These are phyloP conservation scores for Lepidothrix coronata DNA, from an alignment of 2,113 vertebrate species.

Conservation along the genomic window DNA sequence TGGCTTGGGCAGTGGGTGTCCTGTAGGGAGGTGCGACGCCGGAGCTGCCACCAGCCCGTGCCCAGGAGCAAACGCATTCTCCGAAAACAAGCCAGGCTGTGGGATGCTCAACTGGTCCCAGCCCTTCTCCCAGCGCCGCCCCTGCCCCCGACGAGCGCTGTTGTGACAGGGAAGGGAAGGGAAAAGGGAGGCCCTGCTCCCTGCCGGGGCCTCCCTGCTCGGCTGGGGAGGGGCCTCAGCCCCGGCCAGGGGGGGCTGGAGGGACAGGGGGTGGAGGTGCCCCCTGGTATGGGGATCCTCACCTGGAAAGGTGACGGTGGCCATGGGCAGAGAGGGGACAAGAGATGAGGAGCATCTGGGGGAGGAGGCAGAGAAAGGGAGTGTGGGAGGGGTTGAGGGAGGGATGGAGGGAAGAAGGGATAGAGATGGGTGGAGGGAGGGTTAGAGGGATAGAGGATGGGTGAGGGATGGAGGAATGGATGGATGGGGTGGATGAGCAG, in stretches of 20 bases:
- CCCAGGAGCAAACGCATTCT: neutral
- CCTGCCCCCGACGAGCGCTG: fast-evolving
- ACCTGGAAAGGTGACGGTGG: neutral
- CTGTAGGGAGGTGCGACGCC: neutral
- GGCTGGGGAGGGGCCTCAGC: fast-evolving
- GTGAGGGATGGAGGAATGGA: no score
- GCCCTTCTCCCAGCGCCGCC: neutral
- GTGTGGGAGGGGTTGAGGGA: neutral
- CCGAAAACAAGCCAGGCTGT: neutral
- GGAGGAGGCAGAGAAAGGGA: neutral
- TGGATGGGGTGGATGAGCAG: no score
- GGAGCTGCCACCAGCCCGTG: fast-evolving
- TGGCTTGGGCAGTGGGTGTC: neutral
- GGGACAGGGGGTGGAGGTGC: neutral
- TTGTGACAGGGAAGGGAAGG: neutral
- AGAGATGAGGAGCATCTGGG: neutral
- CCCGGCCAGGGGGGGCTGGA: fast-evolving
- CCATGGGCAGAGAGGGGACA: neutral
- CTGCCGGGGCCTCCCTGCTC: neutral
- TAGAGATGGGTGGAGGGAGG: no score
- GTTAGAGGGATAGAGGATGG: neutral
- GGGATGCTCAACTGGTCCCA: neutral
- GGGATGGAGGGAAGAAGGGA: no score
- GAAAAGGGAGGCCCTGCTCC: neutral
- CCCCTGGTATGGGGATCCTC: fast-evolving